Evolutionary conservation across 2,888 invertebrate genomes (phyloP), one percentile per base, ranked within the genome.

Genomic region (Plebejus anna): DNA sequence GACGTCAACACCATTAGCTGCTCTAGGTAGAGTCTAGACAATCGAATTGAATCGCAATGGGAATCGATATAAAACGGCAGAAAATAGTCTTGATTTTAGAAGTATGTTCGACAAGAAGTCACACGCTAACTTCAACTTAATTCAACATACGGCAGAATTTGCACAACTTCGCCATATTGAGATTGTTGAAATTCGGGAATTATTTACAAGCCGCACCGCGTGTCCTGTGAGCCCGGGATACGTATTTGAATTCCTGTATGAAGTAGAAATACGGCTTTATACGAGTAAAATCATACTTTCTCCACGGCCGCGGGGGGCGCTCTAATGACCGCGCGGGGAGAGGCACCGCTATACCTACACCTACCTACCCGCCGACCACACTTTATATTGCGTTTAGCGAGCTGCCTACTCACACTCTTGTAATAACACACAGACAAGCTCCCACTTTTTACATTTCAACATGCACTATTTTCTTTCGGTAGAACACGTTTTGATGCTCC

Each of bases 231-330:
- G 87, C 88, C 88, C 88, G 89, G 87, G 88, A 91, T 88, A 89
- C 91, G 89, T 89, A 91, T 90, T 93, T 90, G 91, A 92, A 94
- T 94, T 92, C 92, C 93, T 92, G 91, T 93, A 92, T 93, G 92
- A 89, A 93, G 93, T 93, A 92, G 94, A 92, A 94, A 93, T 94
- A 92, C 93, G 91, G 92, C 92, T 93, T 94, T 94, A 93, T 93
- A 90, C 92, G 93, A 93, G 92, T 91, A 93, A 93, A 94, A 93
- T 94, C 94, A 92, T 93, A 94, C 93, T 94, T 94, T 94, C 93
- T 92, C 93, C 88, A 80, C 89, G 87, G 84, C 88, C 87, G 89
- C 86, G 89, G 88, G 89, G 88, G 84, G 83, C 87, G 85, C 85
- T 87, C 94, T 94, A 94, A 94, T 94, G 94, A 94, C 94, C 90